These are phyloP conservation scores for Alcedo atthis DNA, from an alignment of 2,797 vertebrate genomes.

Conservation along the genomic window DNA sequence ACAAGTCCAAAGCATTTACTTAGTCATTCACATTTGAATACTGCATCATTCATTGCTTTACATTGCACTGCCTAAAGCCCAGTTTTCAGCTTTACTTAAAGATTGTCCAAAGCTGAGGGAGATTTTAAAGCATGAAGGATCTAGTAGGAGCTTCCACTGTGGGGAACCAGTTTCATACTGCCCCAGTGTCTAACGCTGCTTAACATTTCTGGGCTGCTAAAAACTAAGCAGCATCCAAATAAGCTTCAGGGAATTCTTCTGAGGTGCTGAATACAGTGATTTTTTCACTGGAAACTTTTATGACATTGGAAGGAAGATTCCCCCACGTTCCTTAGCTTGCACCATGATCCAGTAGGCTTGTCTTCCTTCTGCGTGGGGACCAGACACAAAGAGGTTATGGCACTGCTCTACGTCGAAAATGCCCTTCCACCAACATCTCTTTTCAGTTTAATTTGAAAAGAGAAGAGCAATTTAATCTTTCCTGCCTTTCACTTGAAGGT, in stretches of 20 bases:
- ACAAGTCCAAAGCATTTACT: not conserved
- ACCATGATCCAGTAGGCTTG: not conserved
- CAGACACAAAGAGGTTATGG: not conserved
- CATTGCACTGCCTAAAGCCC: not conserved
- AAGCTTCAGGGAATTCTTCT: not conserved
- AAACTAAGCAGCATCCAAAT: not conserved
- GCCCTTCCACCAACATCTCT: not conserved
- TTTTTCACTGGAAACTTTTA: conserved; percentile 8
- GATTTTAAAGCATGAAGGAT: not conserved
- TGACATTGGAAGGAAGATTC: not conserved
- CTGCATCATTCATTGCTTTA: not conserved
- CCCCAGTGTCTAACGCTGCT: not conserved
- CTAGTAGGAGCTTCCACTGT: not conserved
- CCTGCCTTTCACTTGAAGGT: conserved; percentile 21
- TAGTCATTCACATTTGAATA: not conserved
- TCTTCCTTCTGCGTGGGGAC: not conserved
- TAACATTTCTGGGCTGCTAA: not conserved
- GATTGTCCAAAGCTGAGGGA: not conserved
- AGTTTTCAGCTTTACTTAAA: not conserved
- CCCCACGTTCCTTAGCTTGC: not conserved
- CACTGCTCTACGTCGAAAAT: not conserved
- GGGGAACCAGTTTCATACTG: not conserved
- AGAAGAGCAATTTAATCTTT: conserved; percentile 47
- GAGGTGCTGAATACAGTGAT: not conserved
- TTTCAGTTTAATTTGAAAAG: conserved; percentile 33